Conservation (phyloP, 1,140 invertebrate genomes). For the Trinorchestia longiramus region DNA sequence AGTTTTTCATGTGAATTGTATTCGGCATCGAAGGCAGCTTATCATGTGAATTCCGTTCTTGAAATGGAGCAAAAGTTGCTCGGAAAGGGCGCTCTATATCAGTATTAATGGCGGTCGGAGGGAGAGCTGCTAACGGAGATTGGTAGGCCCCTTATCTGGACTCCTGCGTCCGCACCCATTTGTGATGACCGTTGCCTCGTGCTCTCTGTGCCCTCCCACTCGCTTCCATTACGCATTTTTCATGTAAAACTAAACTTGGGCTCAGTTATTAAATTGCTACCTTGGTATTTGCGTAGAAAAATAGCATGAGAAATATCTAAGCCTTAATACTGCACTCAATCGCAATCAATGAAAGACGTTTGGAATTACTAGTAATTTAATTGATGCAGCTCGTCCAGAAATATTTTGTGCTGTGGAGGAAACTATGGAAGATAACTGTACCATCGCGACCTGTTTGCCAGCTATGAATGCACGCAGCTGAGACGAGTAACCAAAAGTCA, state of each 20-base stretch:
- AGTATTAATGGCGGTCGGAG: conserved; percentile 20
- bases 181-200: neutral
- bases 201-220: neutral
- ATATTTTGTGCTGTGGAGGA: neutral
- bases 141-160: neutral
- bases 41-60: conserved; percentile 29
- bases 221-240: neutral
- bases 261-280: neutral
- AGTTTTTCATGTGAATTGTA: neutral
- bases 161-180: neutral
- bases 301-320: neutral
- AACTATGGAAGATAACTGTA: neutral
- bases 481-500: neutral
- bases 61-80: conserved; percentile 23
- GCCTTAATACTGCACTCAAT: neutral
- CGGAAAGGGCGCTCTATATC: conserved; percentile 6
- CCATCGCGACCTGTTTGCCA: neutral
- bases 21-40: neutral
- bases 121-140: conserved; percentile 19
- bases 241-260: neutral
- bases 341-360: neutral
- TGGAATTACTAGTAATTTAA: neutral
- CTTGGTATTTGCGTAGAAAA: neutral
- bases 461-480: neutral
- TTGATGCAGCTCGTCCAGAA: neutral